These are phyloP conservation scores for Romanomermis culicivorax DNA, from an alignment of 2,888 invertebrate genomes.

Conservation along the genomic window DNA sequence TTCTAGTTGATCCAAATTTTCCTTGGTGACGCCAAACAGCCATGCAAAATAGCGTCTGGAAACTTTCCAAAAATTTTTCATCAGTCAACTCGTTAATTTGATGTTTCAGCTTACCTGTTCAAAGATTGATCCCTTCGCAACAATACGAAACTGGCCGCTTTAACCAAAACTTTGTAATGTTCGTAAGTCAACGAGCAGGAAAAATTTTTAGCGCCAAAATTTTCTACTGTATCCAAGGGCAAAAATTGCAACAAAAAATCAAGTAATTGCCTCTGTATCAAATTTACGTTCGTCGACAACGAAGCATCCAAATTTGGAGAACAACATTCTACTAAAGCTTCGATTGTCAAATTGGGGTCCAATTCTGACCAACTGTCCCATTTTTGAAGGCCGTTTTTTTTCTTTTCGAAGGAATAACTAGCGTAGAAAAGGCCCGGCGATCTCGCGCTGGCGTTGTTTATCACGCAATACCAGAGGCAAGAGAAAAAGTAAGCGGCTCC, in stretches of 20 bases:
- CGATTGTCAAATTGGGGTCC: too few relatives aligned
- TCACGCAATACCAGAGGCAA: constrained; percentile 65
- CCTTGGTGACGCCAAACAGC: background rate
- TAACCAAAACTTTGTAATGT: constrained; percentile 45
- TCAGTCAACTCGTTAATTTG: too few relatives aligned
- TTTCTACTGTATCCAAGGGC: constrained; percentile 60
- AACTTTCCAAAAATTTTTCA: too few relatives aligned
- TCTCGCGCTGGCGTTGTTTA: constrained; percentile 54
- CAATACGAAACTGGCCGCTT: background rate
- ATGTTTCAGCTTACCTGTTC: too few relatives aligned
- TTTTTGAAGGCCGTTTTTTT: too few relatives aligned
- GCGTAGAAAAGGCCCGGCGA: constrained; percentile 60
- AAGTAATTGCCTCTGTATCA: constrained; percentile 62
- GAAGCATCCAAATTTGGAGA: too few relatives aligned
- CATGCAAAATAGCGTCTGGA: background rate
- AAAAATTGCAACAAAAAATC: constrained; percentile 61
- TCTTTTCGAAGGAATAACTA: constrained; percentile 16
- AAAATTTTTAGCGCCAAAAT: too few relatives aligned
- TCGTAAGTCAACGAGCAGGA: constrained; percentile 40
- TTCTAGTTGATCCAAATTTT: background rate
- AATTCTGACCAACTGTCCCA: too few relatives aligned
- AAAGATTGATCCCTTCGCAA: background rate
- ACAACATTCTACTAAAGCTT: too few relatives aligned
- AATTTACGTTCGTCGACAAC: constrained; percentile 51
- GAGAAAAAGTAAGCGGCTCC: constrained; percentile 58